Base-by-base conservation (phyloP, 2,797 vertebrate species). In the Cyprinella venusta region DNA sequence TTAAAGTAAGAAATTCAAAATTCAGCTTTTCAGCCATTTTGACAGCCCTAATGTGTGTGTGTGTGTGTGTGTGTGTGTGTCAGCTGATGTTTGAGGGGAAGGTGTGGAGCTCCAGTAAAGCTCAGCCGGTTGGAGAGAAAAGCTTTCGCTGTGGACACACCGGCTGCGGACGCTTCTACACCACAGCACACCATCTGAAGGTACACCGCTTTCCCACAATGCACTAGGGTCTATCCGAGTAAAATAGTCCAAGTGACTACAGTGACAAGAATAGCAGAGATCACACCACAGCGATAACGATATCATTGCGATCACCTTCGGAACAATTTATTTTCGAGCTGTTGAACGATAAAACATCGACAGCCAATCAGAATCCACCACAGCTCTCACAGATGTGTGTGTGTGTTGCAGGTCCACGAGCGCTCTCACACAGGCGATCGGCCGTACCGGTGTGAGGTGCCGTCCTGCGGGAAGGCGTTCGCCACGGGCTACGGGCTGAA, bases 181-280 rank as follows among this genome's bases (percentile, higher is more conserved):
- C 94, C 71, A 96, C 95, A 0, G 93, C 94, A 21, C 94, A 96
- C 77, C 94, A 96, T 54, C 90, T 96, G 54, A 96, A 96, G 94
- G 95, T 96, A 92, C 88, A 16, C 6, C 16, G 69, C 50, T 2
- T 8, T 59, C 71, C 50, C 82, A 76, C 30, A 50, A 42, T 70
- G 50, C 65, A 68, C 50, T 7, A 36, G 45, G 59, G 38, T 40
- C 8, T 56, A 45, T 4, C 74, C 33, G 33, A 4, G 33, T 33
- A 33, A 33, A 33, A 33, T 33, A 33, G 33, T 33, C 33, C 33
- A 33, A 33, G 33, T 33, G 33, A 33, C 33, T 33, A 33, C 33
- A 33, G 33, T 33, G 33, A 4, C 33, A 33, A 33, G 33, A 33
- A 33, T 33, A 33, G 26, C n/a, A n/a, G n/a, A 30, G 26, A 1